Evolutionary conservation across 2,888 invertebrate genomes (phyloP).

Genomic region (Matsumyia berberina): DNA sequence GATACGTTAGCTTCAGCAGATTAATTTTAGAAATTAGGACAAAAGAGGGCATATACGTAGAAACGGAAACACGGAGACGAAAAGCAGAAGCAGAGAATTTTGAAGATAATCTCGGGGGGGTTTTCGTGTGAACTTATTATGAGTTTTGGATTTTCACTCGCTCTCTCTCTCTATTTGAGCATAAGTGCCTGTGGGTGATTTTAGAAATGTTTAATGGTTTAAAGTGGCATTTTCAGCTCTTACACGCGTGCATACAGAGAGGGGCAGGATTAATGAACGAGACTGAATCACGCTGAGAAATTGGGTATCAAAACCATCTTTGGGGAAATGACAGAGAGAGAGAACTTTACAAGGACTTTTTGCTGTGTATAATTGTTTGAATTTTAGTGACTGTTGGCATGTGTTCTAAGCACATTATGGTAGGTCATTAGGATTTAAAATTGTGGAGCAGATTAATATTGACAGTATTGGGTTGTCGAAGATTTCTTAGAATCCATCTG

Average conservation of each 20-base stretch:
- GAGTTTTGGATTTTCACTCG: constrained; percentile 47
- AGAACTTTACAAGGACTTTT: constrained; percentile 34
- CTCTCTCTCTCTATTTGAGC: not conserved
- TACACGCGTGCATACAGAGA: constrained; percentile 17
- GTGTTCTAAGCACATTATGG: constrained; percentile 20
- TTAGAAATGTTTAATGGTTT: constrained; percentile 63
- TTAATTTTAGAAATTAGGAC: constrained; percentile 75
- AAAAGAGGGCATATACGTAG: constrained; percentile 63
- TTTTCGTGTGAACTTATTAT: constrained; percentile 72
- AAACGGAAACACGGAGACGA: constrained; percentile 5
- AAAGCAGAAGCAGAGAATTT: not conserved
- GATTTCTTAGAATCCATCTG: no score
- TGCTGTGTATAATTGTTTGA: constrained; percentile 50
- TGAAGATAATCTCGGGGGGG: constrained; percentile 47
- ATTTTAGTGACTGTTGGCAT: constrained; percentile 47
- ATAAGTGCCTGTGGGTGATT: constrained; percentile 50
- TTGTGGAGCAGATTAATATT: no score
- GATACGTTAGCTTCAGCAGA: constrained; percentile 74
- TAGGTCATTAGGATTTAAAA: not conserved
- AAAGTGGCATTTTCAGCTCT: constrained; percentile 66
- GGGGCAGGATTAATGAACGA: constrained; percentile 37
- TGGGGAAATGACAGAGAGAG: constrained; percentile 66
- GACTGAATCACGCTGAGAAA: constrained; percentile 49
- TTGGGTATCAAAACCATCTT: constrained; percentile 63
- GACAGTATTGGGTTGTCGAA: no score